Base-by-base conservation (phyloP, 1,140 invertebrate species). In the Macrobrachium nipponense region DNA sequence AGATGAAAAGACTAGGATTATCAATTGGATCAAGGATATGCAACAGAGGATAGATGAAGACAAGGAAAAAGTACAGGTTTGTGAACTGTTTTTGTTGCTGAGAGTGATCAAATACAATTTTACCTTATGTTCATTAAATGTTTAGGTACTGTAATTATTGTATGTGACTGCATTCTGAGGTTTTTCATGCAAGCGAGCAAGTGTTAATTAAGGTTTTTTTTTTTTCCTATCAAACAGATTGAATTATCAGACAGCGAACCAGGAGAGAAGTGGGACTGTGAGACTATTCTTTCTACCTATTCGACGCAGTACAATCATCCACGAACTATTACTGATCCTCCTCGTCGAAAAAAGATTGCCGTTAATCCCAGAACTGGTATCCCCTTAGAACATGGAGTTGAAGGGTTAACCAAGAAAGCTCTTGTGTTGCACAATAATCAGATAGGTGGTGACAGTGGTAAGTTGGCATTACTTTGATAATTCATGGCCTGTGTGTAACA, bases 291-390 rank as follows among this genome's bases (percentile, higher is more conserved):
- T 11, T 96, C 95, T 27, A 97, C 96, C 5, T 97, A 97, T 91
- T 98, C 96, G 12, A 98, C 95, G 90, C 92, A 96, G 70, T 97
- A 97, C 90, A 98, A 98, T 91, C 96, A 96, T 92, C 97, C 97
- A 0, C 96, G 96, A 91, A 76, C 98, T 8, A 98, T 98, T 87
- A 92, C 93, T 73, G 96, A 97, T 90, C 90, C 90, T 89, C 89
- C 82, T 5, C 64, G 82, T 7, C 80, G 80, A 23, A 73, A 86
- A 85, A 58, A 66, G 75, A 58, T 83, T 36, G 80, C 66, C 84
- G 23, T 79, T 86, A 44, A 87, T 72, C 62, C 81, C 59, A 68
- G 82, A n/a, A 86, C 78, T 44, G 77, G 78, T 5, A 81, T 75
- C 15, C 75, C 73, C 15, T 14, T 77, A 18, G 73, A 82, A 23